These are phyloP conservation scores for Andricus curvator DNA, from an alignment of 2,888 invertebrate species.

Conservation along the genomic window DNA sequence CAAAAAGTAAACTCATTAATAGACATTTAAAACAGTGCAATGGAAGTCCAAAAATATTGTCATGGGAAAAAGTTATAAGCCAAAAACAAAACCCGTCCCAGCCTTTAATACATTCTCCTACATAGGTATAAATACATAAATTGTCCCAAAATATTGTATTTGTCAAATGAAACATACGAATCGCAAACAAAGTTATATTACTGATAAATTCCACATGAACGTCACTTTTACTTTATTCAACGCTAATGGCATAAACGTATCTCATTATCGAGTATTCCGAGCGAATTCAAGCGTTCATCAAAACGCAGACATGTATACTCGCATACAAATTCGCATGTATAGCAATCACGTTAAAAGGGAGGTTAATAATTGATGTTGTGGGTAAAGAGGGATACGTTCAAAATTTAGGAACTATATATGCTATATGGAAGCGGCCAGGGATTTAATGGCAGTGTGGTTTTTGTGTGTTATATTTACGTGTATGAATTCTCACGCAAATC, in stretches of 20 bases:
- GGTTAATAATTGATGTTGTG: constrained; percentile 28
- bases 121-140: not conserved
- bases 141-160: not conserved
- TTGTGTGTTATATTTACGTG: not conserved
- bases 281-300: constrained; percentile 7
- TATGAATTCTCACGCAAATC: constrained; percentile 24
- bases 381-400: not conserved
- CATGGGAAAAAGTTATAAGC: no score
- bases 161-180: not conserved
- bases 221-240: constrained; percentile 5
- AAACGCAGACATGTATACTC: constrained; percentile 3
- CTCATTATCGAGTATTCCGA: not conserved
- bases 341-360: constrained; percentile 41
- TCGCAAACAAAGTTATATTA: not conserved
- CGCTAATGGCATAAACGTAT: constrained; percentile 17
- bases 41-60: no score
- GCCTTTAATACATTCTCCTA: no score
- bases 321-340: constrained; percentile 44
- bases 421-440: not conserved
- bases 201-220: not conserved
- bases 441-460: constrained; percentile 14
- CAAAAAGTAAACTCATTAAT: no score
- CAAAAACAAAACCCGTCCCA: no score
- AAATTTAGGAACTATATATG: constrained; percentile 22
- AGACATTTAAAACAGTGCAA: no score